Evolutionary conservation across 2,888 invertebrate genomes (phyloP), one percentile per base, ranked within the genome.

Genomic region (Agriopis leucophaearia): DNA sequence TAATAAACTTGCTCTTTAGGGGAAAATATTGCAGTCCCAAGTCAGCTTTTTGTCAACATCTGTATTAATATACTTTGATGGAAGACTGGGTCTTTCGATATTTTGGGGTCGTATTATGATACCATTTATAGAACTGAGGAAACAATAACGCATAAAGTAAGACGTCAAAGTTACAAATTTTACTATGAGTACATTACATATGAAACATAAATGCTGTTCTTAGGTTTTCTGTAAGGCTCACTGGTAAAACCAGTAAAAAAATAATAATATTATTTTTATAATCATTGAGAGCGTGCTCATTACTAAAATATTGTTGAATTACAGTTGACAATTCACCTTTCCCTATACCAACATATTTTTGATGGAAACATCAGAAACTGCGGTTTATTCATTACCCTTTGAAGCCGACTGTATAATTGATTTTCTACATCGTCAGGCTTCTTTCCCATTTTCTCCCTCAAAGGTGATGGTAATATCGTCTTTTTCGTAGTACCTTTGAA

Each of bases 371-470:
- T 87, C 81, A 77, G 66, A 71, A 72, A 75, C 72, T 71, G 69
- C 72, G 72, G 77, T 74, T 78, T 80, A 84, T 83, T 83, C 83
- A 83, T 85, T 81, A 85, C 78, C 70, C 71, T 81, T 80, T 81
- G 80, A 85, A 86, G 80, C 83, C 83, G 81, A 74, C 82, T 85
- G 82, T 81, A 82, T 87, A 86, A 88, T 89, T 86, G 87, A 87
- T 88, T 89, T 89, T 89, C 86, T 87, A 81, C 87, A 70, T 78
- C 84, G 78, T 45, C 79, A 82, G 75, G 69, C 75, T 72, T 72
- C 76, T 82, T 84, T 86, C 73, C 81, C 80, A 88, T 88, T 86
- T 88, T 83, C 84, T 75, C 74, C 72, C 64, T 82, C 77, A 73
- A 76, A 83, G 78, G 75, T 79, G 79, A 76, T 79, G 80, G 82